Evolutionary conservation across 1,140 invertebrate genomes (phyloP).

Genomic region (Bacillus rossius): DNA sequence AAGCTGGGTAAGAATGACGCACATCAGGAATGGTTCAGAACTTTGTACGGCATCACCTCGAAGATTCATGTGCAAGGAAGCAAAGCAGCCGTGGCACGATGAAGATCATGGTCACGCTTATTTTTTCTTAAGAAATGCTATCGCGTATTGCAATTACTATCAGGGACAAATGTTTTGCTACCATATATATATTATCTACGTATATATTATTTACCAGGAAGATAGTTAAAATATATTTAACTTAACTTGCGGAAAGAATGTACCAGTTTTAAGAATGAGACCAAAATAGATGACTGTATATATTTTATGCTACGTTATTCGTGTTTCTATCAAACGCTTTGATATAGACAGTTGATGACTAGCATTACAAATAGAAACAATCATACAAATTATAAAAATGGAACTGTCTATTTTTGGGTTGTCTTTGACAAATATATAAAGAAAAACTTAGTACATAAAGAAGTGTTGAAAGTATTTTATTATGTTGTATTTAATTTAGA

Average conservation of each 20-base stretch:
- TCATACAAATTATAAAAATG: too few species aligned
- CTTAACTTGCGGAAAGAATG: too few species aligned
- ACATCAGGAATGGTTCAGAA: neutral
- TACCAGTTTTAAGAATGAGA: neutral
- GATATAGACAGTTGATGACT: too few species aligned
- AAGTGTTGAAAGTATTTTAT: too few species aligned
- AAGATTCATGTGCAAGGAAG: neutral
- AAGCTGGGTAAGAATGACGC: neutral
- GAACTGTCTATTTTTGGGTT: too few species aligned
- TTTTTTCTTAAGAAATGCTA: neutral
- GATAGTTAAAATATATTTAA: too few species aligned
- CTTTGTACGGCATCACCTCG: neutral
- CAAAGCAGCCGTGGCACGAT: neutral
- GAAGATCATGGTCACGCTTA: neutral
- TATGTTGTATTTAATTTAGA: too few species aligned
- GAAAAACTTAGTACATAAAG: too few species aligned
- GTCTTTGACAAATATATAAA: too few species aligned
- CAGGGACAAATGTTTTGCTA: conserved; percentile 10
- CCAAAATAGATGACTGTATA: neutral
- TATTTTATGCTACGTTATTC: neutral
- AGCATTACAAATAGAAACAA: too few species aligned
- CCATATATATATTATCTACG: neutral
- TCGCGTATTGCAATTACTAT: conserved; percentile 4
- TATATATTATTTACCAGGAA: neutral
- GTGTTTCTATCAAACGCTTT: too few species aligned